phyloP scores from a whole-genome alignment of 2,797 vertebrate species.

The Rhadinocentrus ornatus region DNA sequence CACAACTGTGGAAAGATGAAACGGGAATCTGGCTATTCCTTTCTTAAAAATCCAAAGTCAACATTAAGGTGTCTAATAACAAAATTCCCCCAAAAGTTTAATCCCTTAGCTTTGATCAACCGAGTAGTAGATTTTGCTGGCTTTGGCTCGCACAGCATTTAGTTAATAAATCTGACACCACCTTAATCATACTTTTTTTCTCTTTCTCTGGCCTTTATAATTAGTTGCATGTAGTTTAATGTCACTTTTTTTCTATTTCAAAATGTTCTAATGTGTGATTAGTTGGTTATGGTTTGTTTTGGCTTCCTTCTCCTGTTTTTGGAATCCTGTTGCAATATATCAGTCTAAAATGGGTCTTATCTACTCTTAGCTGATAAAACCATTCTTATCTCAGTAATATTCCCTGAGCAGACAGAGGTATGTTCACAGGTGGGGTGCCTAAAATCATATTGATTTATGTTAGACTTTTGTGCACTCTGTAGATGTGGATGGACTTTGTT shows the following conservation, averaged over 20 bases:
- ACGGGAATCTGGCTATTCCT: slow-evolving; percentile 17
- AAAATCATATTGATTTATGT: slow-evolving; percentile 45
- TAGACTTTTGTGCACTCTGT: slow-evolving; percentile 27
- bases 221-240: background rate
- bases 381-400: slow-evolving; percentile 49
- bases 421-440: slow-evolving; percentile 12
- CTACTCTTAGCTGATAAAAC: slow-evolving; percentile 36
- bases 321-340: slow-evolving; percentile 15
- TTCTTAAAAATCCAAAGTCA: slow-evolving; percentile 26
- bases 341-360: slow-evolving; percentile 36
- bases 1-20: slow-evolving; percentile 51
- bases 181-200: background rate
- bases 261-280: slow-evolving; percentile 4
- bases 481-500: slow-evolving; percentile 58
- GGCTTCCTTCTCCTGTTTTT: slow-evolving; percentile 8
- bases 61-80: slow-evolving; percentile 23
- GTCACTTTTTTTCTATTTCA: slow-evolving; percentile 3
- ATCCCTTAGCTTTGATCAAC: slow-evolving; percentile 27
- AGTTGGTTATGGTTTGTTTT: background rate
- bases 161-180: slow-evolving; percentile 2
- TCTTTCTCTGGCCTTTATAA: slow-evolving; percentile 1
- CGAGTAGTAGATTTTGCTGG: background rate
- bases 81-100: slow-evolving; percentile 28
- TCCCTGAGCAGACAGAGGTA: slow-evolving; percentile 14
- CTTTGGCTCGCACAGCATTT: background rate